These are phyloP conservation scores for Greenwoodochromis staneri DNA, from an alignment of 2,113 vertebrate genomes.

Conservation along the genomic window DNA sequence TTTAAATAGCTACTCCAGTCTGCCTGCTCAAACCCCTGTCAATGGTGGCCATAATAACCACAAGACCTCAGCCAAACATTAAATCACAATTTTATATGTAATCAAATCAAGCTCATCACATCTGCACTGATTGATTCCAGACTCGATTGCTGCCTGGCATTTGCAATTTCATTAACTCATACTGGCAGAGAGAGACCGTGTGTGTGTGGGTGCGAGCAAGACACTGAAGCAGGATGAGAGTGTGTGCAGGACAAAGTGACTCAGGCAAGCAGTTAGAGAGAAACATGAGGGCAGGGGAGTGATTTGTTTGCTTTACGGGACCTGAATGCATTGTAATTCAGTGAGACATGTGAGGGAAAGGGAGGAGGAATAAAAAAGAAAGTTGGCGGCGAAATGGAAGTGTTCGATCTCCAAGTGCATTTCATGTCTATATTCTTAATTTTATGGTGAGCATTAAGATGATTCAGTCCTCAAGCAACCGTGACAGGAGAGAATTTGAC, in stretches of 20 bases:
- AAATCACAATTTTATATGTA: slow-evolving; percentile 64
- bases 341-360: neutral
- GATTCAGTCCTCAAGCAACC: neutral
- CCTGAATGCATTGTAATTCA: slow-evolving; percentile 37
- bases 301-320: slow-evolving; percentile 51
- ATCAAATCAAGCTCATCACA: slow-evolving; percentile 61
- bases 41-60: slow-evolving; percentile 22
- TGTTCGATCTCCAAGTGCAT: neutral
- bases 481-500: neutral
- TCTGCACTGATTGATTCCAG: slow-evolving; percentile 61
- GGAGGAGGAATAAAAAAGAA: neutral
- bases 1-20: neutral
- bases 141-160: slow-evolving; percentile 48
- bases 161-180: slow-evolving; percentile 56
- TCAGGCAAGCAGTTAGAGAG: slow-evolving; percentile 47
- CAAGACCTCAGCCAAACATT: slow-evolving; percentile 38
- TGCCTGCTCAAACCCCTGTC: neutral
- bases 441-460: neutral
- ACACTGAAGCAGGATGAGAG: neutral
- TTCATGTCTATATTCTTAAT: neutral
- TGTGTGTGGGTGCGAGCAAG: neutral
- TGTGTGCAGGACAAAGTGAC: slow-evolving; percentile 5
- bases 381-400: neutral
- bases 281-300: slow-evolving; percentile 35
- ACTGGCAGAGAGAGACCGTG: slow-evolving; percentile 5